A percentile compares a stretch with the other conserved stretches of the same genome.
Evolutionary conservation across 2,797 vertebrate species (phyloP).

Genomic region (Alauda arvensis): DNA sequence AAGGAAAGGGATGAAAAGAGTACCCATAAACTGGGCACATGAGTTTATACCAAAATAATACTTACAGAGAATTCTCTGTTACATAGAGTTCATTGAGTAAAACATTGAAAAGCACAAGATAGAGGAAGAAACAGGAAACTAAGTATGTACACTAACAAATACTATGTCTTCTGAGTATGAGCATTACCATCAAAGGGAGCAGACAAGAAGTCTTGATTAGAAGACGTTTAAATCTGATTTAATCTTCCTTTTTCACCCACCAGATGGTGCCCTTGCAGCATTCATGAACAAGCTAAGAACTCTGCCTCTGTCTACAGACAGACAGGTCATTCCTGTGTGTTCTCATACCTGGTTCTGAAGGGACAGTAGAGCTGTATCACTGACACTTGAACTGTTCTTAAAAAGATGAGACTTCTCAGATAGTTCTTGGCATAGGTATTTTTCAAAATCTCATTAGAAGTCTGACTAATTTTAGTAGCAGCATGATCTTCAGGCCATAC

Average conservation of each 20-base stretch:
- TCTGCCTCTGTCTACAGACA: neutral
- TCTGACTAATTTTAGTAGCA: constrained; percentile 1
- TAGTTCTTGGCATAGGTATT: neutral
- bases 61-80: neutral
- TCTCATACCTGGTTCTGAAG: neutral
- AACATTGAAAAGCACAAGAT: neutral
- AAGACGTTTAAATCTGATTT: neutral
- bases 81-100: neutral
- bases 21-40: neutral
- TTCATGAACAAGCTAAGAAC: neutral
- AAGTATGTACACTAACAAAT: neutral
- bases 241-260: neutral
- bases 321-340: fast-evolving
- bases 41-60: neutral
- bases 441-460: constrained; percentile 62
- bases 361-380: neutral
- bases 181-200: neutral
- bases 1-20: fast-evolving
- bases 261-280: constrained; percentile 56
- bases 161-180: neutral
- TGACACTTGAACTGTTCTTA: neutral
- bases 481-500: neutral
- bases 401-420: neutral
- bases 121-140: neutral
- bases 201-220: neutral